Base-by-base conservation (phyloP, 2,113 vertebrate species). In the Alethe castanea region DNA sequence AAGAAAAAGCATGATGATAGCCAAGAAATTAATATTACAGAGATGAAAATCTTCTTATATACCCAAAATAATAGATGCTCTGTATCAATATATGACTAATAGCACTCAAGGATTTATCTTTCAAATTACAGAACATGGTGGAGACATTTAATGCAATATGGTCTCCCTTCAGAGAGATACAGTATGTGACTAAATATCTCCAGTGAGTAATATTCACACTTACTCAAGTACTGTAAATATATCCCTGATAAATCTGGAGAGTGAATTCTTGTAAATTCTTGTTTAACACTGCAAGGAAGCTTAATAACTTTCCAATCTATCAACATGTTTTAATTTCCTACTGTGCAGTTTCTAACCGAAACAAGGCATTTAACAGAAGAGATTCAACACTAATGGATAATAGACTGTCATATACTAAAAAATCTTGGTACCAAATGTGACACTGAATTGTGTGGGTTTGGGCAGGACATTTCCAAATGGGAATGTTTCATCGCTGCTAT, bases 71-170 rank as follows among this genome's bases (percentile, higher is more conserved):
- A 97, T 96, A 96, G 95, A 97, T 96, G 94, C 84, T 83, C 93
- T 93, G 56, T 97, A 97, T 97, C 96, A 97, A 96, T 96, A 94
- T 90, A 95, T 97, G 92, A 96, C 86, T 96, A 97, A 97, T 94
- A 91, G 92, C 92, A 94, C 96, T 97, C 94, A 91, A 96, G 89
- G 86, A 96, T 96, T 96, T 96, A 93, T 95, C 92, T 96, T 94
- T 95, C 91, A 94, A 92, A 97, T 94, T 96, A 85, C 83, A 92
- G 96, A 96, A 96, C 91, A 86, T 95, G 90, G 95, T 96, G 82
- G 92, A 97, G 96, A 96, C 96, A 96, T 97, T 97, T 97, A 97
- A 94, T 96, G 95, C 96, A 96, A 96, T 96, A 96, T 97, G 95
- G 95, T 96, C 96, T 94, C 89, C 91, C 83, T 95, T 96, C 95